These are phyloP conservation scores for Myzus persicae DNA, from an alignment of 1,140 invertebrate genomes.

Conservation along the genomic window DNA sequence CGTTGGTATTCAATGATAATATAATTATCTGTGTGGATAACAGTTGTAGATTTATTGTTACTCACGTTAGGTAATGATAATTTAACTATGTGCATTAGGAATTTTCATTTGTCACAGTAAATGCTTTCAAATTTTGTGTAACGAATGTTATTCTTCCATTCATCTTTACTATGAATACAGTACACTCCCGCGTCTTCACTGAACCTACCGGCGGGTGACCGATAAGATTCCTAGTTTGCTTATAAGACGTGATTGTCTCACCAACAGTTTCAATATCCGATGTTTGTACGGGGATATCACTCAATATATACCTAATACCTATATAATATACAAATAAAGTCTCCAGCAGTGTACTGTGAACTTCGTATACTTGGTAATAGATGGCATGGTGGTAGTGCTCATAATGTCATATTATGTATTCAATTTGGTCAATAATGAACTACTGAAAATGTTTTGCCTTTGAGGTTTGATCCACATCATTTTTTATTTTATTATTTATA, in stretches of 20 bases:
- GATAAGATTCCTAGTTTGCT: not conserved
- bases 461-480: not conserved
- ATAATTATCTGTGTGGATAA: no score
- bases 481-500: not conserved
- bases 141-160: not conserved
- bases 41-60: not conserved
- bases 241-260: not conserved
- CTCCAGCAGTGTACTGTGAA: not conserved
- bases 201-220: not conserved
- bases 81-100: not conserved
- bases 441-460: not conserved
- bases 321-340: not conserved
- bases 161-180: not conserved
- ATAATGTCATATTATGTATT: no score
- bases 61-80: not conserved
- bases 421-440: not conserved
- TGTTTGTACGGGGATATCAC: not conserved
- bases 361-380: not conserved
- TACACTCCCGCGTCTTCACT: not conserved
- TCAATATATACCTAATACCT: no score
- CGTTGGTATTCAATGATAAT: no score
- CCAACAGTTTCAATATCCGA: not conserved
- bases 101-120: not conserved
- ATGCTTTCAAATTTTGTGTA: not conserved
- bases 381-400: no score